Percentiles rank a stretch among this genome's conserved stretches.
These are phyloP conservation scores for Slavum lentiscoides DNA, from an alignment of 2,888 invertebrate genomes.

Conservation along the genomic window DNA sequence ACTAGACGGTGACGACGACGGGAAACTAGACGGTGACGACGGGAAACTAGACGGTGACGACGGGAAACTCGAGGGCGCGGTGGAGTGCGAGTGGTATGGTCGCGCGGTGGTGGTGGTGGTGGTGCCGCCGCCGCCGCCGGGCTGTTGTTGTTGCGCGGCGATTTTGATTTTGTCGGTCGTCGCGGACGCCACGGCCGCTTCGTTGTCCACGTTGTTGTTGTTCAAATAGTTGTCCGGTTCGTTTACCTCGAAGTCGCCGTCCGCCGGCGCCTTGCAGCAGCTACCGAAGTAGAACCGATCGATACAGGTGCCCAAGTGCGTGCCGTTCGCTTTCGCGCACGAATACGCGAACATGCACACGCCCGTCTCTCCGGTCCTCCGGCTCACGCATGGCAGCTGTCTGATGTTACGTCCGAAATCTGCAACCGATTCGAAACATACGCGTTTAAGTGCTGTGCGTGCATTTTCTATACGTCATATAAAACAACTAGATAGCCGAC, in stretches of 20 bases:
- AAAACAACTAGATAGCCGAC: too few species aligned
- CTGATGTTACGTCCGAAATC: conserved; percentile 86
- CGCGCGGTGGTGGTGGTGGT: conserved; percentile 57
- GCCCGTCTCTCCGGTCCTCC: conserved; percentile 77
- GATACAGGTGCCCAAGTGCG: conserved; percentile 88
- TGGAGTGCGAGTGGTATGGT: conserved; percentile 44
- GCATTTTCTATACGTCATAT: too few species aligned
- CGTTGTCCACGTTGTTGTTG: conserved; percentile 63
- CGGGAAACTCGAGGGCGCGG: conserved; percentile 55
- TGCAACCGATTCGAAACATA: conserved; percentile 58
- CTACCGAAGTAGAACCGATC: conserved; percentile 93
- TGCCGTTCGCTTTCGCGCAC: conserved; percentile 86
- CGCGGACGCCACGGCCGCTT: conserved; percentile 7
- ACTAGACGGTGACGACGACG: too few species aligned
- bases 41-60: too few species aligned
- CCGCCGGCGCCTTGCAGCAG: conserved; percentile 70
- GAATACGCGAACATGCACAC: conserved; percentile 94
- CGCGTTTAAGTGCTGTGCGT: too few species aligned
- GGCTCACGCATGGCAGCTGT: conserved; percentile 83
- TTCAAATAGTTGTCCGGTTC: conserved; percentile 66
- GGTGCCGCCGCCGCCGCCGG: conserved; percentile 46
- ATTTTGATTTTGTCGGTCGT: conserved; percentile 32
- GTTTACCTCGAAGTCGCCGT: conserved; percentile 55
- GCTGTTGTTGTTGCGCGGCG: conserved; percentile 31
- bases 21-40: conserved; percentile 54